Base-by-base conservation (phyloP, 2,113 vertebrate genomes). In the Cyphomyrus plagiostoma region DNA sequence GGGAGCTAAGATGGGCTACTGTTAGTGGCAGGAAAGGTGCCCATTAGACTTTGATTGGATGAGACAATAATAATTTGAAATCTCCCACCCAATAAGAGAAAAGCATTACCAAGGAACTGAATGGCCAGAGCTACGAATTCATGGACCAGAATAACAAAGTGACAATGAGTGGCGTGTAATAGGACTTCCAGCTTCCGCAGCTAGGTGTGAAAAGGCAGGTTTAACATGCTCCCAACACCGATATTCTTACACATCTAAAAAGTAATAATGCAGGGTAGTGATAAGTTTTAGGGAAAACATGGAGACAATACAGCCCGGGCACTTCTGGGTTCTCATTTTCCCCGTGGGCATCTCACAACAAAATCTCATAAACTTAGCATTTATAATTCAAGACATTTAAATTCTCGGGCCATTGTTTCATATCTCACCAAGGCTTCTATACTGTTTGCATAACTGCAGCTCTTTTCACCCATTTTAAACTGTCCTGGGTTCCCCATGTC, bases 311-410 rank as follows among this genome's bases (percentile, higher is more conserved):
- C 21, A 48, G 19, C 19, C 21, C 9, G 7, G 45, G 17, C 82
- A 84, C 13, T 56, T 82, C 35, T 21, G 42, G 53, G 53, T 30
- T 89, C n/a, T 49, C 53, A 46, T 45, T 66, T 21, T 49, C 46
- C 83, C 80, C 7, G 7, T 86, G 89, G 80, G 89, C n/a, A 45
- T 46, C 62, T 30, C 82, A 48, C 42, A 48, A 89, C 21, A 86
- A 86, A 85, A 85, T 84, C 82, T n/a, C 50, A 45, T 85, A 83
- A 86, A 66, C 39, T 62, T 85, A 86, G 15, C 82, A 86, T 89
- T 85, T 82, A 89, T 86, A 89, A 86, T 89, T 70, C 89, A 89
- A 15, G 35, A 49, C 80, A 56, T 89, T 56, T 70, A 88, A 35
- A 89, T 89, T 77, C 88, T 21, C 23, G 30, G 21, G 46, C 48